Percentiles rank a stretch among this genome's conserved stretches.
Evolutionary conservation across 1,140 invertebrate species (phyloP).

Genomic region (Venturia canescens): DNA sequence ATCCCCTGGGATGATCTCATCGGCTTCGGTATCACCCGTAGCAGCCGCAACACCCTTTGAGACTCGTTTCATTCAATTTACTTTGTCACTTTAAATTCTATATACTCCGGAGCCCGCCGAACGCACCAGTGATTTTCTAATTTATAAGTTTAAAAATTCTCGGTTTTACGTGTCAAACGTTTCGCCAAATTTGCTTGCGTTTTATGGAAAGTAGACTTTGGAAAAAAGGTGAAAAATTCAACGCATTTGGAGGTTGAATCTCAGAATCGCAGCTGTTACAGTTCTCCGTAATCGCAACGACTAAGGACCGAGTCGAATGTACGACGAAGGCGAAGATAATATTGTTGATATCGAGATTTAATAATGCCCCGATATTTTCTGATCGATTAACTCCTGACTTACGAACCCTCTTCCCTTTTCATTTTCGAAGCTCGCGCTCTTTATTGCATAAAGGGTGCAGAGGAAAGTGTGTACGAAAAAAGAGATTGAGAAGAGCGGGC

Average conservation of each 20-base stretch:
- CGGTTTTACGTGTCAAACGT: background rate
- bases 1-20: constrained; percentile 47
- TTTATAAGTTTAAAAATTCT: background rate
- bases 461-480: constrained; percentile 37
- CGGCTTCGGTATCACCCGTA: constrained; percentile 23
- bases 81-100: constrained; percentile 47
- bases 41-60: constrained; percentile 36
- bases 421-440: constrained; percentile 13
- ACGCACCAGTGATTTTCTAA: constrained; percentile 9
- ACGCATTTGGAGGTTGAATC: background rate
- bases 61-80: constrained; percentile 54
- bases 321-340: constrained; percentile 20
- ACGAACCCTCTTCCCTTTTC: constrained; percentile 44
- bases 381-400: constrained; percentile 57
- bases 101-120: background rate
- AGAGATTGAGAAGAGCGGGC: constrained; percentile 35
- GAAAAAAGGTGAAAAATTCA: background rate
- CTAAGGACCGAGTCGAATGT: background rate
- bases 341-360: constrained; percentile 55
- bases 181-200: background rate
- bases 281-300: constrained; percentile 10
- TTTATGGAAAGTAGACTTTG: background rate
- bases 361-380: constrained; percentile 61
- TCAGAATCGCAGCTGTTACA: constrained; percentile 20
- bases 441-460: constrained; percentile 51